Percentiles rank a stretch among this genome's conserved stretches.
These are phyloP conservation scores for Hyles euphorbiae DNA, from an alignment of 1,140 invertebrate species.

Conservation along the genomic window DNA sequence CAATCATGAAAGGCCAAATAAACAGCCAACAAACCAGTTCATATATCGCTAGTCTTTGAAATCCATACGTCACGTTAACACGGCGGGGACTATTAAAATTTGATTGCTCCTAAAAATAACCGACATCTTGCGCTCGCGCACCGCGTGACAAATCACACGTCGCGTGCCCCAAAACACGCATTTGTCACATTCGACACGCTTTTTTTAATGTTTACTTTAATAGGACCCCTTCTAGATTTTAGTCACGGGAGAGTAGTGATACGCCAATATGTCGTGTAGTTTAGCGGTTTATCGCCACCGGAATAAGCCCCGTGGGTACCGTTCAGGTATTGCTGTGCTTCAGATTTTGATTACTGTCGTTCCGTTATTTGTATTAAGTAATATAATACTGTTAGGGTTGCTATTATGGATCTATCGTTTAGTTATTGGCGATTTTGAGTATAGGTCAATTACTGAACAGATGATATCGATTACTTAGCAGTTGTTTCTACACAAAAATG, in stretches of 20 bases:
- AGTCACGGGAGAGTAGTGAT: slow-evolving; percentile 63
- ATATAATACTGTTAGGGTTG: no score
- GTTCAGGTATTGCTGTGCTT: no score
- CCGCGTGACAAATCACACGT: slow-evolving; percentile 46
- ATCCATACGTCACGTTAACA: neutral
- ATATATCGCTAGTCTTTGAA: neutral
- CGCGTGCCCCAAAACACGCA: slow-evolving; percentile 70
- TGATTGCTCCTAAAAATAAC: slow-evolving; percentile 28
- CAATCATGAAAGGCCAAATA: no score
- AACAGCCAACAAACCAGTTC: neutral
- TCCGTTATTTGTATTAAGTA: no score
- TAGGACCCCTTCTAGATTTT: slow-evolving; percentile 49
- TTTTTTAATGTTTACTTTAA: slow-evolving; percentile 63
- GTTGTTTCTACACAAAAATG: no score
- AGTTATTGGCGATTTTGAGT: no score
- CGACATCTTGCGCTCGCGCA: slow-evolving; percentile 33
- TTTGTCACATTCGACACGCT: slow-evolving; percentile 68
- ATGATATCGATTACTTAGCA: no score
- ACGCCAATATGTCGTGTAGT: slow-evolving; percentile 59
- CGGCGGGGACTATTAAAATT: slow-evolving; percentile 24
- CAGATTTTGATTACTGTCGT: no score
- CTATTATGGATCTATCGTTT: no score
- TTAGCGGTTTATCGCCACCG: slow-evolving; percentile 49
- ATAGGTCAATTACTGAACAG: no score
- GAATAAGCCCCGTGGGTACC: slow-evolving; percentile 36